Percentiles rank a stretch among this genome's conserved stretches.
Evolutionary conservation across 64 coral and sea anemone species (phyloP).

Genomic region (Dendrophyllia cribrosa): DNA sequence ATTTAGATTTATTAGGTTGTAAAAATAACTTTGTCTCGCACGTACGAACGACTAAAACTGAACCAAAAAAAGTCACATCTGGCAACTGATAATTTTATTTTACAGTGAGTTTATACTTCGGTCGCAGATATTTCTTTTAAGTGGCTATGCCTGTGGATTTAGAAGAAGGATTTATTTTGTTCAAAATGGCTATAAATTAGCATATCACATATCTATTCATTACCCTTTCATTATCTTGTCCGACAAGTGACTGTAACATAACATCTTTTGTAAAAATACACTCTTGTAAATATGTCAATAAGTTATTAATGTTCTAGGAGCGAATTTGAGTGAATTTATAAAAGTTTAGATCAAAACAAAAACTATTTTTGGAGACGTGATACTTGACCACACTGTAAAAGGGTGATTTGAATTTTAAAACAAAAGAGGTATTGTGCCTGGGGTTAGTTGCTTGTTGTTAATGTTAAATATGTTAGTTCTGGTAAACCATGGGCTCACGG

Average conservation of each 20-base stretch:
- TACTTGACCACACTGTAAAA: not conserved
- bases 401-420: not conserved
- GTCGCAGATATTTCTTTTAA: too few relatives aligned
- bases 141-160: too few relatives aligned
- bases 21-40: too few relatives aligned
- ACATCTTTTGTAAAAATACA: not conserved
- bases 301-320: not conserved
- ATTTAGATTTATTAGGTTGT: too few relatives aligned
- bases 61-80: too few relatives aligned
- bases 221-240: not conserved
- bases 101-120: too few relatives aligned
- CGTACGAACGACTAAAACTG: too few relatives aligned
- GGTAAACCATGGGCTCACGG: too few relatives aligned
- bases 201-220: not conserved
- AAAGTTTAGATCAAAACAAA: not conserved
- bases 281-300: conserved; percentile 23
- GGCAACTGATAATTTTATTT: too few relatives aligned
- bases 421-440: not conserved
- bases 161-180: not conserved
- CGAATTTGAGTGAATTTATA: not conserved
- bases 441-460: too few relatives aligned
- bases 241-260: not conserved
- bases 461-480: too few relatives aligned
- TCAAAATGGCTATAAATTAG: not conserved
- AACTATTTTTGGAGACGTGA: not conserved